These are phyloP conservation scores for Apistogramma diplotaenia DNA, from an alignment of 2,113 vertebrate species.

Conservation along the genomic window DNA sequence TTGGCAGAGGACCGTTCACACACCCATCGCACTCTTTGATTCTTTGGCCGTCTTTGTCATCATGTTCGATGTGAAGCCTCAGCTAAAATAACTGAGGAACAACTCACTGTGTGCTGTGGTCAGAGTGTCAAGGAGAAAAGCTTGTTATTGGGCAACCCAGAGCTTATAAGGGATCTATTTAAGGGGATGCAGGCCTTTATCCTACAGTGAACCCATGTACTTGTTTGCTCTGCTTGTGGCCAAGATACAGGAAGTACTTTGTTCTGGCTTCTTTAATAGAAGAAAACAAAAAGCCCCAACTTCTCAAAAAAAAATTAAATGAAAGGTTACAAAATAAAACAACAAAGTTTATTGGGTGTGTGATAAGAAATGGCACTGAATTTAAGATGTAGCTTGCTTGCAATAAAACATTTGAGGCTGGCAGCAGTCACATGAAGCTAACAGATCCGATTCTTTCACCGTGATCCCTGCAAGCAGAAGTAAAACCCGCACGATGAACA, in stretches of 20 bases:
- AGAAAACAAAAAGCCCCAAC: not conserved
- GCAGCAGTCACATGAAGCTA: not conserved
- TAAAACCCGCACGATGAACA: not conserved
- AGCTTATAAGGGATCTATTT: slow-evolving; percentile 60
- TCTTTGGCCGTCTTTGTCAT: slow-evolving; percentile 44
- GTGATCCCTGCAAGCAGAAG: not conserved
- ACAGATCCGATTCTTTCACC: not conserved
- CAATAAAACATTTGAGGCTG: not conserved
- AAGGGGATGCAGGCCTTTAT: slow-evolving; percentile 48
- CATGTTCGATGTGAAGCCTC: slow-evolving; percentile 14
- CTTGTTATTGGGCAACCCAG: slow-evolving; percentile 42
- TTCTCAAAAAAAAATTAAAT: slow-evolving; percentile 54
- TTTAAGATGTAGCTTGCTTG: not conserved
- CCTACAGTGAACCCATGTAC: slow-evolving; percentile 60
- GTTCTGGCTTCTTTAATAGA: slow-evolving; percentile 48
- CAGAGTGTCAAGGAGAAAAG: slow-evolving; percentile 17
- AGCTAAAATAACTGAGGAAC: slow-evolving; percentile 39
- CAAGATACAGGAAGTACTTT: slow-evolving; percentile 70
- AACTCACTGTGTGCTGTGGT: slow-evolving; percentile 43
- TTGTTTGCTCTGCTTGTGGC: slow-evolving; percentile 63
- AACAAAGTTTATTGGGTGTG: slow-evolving; percentile 20
- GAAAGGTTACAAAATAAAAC: slow-evolving; percentile 47
- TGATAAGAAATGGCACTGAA: slow-evolving; percentile 17
- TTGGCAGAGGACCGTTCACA: slow-evolving; percentile 30
- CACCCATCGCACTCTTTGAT: slow-evolving; percentile 33